Percentiles rank a stretch among this genome's conserved stretches.
Conservation (phyloP, 2,113 vertebrate species). For the Zosterops lateralis region DNA sequence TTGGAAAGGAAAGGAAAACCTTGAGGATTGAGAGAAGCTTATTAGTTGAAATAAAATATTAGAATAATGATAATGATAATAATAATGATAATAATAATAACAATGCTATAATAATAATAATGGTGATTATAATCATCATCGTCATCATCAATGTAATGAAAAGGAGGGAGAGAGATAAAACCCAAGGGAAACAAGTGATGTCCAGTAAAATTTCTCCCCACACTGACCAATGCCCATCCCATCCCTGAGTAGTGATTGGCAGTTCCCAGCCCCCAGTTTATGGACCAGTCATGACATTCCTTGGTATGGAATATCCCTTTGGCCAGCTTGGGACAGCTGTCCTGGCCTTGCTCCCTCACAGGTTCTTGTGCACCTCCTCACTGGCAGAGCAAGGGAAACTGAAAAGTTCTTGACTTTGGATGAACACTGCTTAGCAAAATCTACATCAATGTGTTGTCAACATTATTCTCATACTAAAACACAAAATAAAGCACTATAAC, state of each 20-base stretch:
- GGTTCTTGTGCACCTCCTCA: background rate
- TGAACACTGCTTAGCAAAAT: background rate
- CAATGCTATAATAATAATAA: background rate
- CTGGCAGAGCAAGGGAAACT: background rate
- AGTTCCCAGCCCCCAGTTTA: background rate
- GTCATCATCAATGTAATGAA: background rate
- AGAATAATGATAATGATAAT: background rate
- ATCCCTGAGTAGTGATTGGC: background rate
- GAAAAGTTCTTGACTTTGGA: background rate
- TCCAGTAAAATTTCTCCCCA: background rate
- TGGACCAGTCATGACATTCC: background rate
- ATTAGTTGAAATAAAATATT: background rate
- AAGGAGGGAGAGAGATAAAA: background rate
- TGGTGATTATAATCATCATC: background rate
- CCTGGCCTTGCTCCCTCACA: background rate
- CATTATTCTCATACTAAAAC: background rate
- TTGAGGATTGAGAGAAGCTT: background rate
- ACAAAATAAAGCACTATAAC: background rate
- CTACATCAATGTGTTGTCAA: background rate
- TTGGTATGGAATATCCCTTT: background rate
- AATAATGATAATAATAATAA: too few species aligned
- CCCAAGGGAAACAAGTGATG: background rate
- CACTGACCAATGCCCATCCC: background rate
- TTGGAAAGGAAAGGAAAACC: background rate
- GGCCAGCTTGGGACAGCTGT: background rate